Evolutionary conservation across 1,140 invertebrate species (phyloP).

Genomic region (Diplogasteroides magnus): DNA sequence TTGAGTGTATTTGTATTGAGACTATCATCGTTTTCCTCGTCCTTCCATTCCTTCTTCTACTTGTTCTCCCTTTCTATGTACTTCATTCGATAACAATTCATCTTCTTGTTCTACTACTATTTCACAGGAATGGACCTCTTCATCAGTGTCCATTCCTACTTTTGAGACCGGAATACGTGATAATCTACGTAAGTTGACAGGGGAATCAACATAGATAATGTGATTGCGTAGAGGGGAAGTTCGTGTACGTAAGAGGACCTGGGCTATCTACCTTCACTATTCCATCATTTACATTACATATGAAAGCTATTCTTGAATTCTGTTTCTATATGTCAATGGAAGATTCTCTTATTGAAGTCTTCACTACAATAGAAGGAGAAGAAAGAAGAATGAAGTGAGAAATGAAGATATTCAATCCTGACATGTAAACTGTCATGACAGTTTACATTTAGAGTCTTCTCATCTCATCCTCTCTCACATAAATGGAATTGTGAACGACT

Average conservation of each 20-base stretch:
- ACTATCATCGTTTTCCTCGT: slow-evolving; percentile 18
- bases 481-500: slow-evolving; percentile 31
- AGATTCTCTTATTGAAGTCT: not conserved
- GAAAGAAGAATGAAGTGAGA: not conserved
- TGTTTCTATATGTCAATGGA: slow-evolving; percentile 20
- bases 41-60: slow-evolving; percentile 15
- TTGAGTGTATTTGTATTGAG: no score
- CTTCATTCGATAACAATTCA: slow-evolving; percentile 29
- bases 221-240: slow-evolving; percentile 21
- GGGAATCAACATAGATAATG: no score
- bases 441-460: no score
- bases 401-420: no score
- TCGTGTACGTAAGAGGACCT: slow-evolving; percentile 29
- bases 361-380: not conserved
- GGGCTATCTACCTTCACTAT: slow-evolving; percentile 15
- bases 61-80: slow-evolving; percentile 25
- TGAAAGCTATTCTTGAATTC: slow-evolving; percentile 31
- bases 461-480: not conserved
- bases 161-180: slow-evolving; percentile 34
- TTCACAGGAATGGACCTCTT: no score
- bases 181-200: slow-evolving; percentile 1
- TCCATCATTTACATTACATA: slow-evolving; percentile 18
- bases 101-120: not conserved
- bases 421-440: no score
- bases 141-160: no score